phyloP scores from a whole-genome alignment of 1,140 invertebrate genomes.

The Papilio xuthus region DNA sequence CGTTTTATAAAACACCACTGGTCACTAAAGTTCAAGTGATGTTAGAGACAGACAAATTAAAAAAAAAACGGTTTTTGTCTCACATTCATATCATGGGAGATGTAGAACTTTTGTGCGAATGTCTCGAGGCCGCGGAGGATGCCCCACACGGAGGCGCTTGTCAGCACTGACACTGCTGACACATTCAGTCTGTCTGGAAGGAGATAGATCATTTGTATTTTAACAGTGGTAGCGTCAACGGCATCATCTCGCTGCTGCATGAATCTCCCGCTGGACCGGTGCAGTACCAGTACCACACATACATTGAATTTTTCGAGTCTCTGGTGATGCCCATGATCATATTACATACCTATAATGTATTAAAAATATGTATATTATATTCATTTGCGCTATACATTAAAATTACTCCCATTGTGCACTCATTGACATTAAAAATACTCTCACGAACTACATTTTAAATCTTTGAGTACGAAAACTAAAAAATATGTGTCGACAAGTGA shows the following conservation, averaged over 20 bases:
- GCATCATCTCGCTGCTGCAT: not conserved
- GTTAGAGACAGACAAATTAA: not conserved
- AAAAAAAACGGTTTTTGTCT: constrained; percentile 36
- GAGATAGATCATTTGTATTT: not conserved
- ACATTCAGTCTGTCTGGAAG: constrained; percentile 58
- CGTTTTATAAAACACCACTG: not conserved
- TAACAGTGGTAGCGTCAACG: not conserved
- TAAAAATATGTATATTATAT: no score
- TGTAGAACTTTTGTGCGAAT: constrained; percentile 86
- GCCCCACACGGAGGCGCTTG: constrained; percentile 87
- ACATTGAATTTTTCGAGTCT: no score
- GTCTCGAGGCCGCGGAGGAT: constrained; percentile 90
- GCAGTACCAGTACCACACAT: no score
- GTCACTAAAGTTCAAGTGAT: constrained; percentile 13
- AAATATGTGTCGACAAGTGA: no score
- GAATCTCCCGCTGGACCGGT: no score
- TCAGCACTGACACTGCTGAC: constrained; percentile 56
- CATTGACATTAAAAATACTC: no score
- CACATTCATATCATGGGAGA: constrained; percentile 67
- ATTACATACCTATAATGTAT: no score
- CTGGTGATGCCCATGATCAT: no score
- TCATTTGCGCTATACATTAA: no score
- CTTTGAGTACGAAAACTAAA: no score
- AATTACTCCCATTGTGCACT: no score
- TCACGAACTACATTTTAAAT: no score